Conservation (phyloP, 2,113 vertebrate genomes). For the Dermatemys mawii region DNA sequence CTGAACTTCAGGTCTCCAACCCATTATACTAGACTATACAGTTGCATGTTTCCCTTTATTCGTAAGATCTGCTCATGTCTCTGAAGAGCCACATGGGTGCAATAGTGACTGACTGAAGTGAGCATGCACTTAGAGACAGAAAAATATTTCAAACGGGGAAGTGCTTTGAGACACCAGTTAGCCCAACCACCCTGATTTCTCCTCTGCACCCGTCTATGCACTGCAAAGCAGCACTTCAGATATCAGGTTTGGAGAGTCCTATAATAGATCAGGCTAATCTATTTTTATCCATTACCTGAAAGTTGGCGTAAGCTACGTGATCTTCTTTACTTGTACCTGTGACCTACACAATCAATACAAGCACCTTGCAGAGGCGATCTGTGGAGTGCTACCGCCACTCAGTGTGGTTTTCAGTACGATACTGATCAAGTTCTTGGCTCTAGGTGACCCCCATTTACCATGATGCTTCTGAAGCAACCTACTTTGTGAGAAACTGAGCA, state of each 20-base stretch:
- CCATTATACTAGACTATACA: fast-evolving
- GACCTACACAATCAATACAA: background rate
- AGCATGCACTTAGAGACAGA: conserved; percentile 61
- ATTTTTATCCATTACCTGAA: conserved; percentile 15
- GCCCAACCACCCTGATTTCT: conserved; percentile 14
- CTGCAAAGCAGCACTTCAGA: background rate
- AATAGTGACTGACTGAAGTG: conserved; percentile 32
- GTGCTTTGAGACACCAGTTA: conserved; percentile 52
- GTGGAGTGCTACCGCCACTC: fast-evolving
- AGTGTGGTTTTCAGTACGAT: background rate
- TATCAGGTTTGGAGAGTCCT: conserved; percentile 36
- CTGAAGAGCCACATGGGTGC: background rate
- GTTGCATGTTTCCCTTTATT: background rate
- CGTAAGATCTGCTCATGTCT: background rate
- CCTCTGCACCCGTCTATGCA: background rate
- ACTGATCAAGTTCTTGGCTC: background rate
- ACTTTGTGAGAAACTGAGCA: background rate
- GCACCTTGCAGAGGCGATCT: background rate
- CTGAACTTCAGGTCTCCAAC: background rate
- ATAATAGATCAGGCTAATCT: conserved; percentile 16
- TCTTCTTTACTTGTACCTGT: conserved; percentile 4
- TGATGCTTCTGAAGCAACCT: fast-evolving
- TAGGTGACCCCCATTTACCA: fast-evolving
- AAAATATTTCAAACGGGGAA: conserved; percentile 33
- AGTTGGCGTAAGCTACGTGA: background rate